Base-by-base conservation (phyloP, 30 jellyfish, hydroid and myxozoan species). In the Hydractinia symbiolongicarpus region DNA sequence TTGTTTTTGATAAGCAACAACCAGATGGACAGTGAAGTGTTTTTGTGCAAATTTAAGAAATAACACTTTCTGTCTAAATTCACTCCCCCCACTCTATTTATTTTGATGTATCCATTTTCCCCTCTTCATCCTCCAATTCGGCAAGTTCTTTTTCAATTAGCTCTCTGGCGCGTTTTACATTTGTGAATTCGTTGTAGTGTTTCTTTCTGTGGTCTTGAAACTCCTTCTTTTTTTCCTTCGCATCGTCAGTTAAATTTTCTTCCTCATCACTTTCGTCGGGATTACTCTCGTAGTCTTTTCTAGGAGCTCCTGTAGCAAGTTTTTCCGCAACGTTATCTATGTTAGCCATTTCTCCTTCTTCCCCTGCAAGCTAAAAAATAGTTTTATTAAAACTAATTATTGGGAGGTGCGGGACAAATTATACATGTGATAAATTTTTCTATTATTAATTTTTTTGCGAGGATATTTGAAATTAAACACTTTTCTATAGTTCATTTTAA, bases 181-280 rank as follows among this genome's bases (percentile, higher is more conserved):
- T 81, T 54, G 95, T 78, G 64, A 94, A 94, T 76, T 94, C 99
- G 67, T 89, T 90, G 62, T 94, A 94, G 76, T 94, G 99, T 5
- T 88, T 77, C 53, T 69, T 55, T 61, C 99, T 74, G 70, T 94
- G 88, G 4, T 83, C 86, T 52, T 73, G 77, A 69, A 94, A 88
- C 40, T 56, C 81, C 56, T 72, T 73, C 56, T 93, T 82, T 81
- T 85, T 78, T 9, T 4, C 50, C 54, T 64, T 82, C 4, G 90
- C 97, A 5, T 85, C 97, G 1, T 76, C 90, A 11, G 94, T 55
- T 8, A 85, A 72, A n/a, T 89, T 84, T 20, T 90, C 95, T 50
- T 85, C 95, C 54, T 82, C 95, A 54, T 72, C 91, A 20, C 84
- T 95, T 20, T 82, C 95, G 5, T 64, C 94, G 40, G 79, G 68